Evolutionary conservation across 2,113 vertebrate species (phyloP).

Genomic region (Neolamprologus longior): DNA sequence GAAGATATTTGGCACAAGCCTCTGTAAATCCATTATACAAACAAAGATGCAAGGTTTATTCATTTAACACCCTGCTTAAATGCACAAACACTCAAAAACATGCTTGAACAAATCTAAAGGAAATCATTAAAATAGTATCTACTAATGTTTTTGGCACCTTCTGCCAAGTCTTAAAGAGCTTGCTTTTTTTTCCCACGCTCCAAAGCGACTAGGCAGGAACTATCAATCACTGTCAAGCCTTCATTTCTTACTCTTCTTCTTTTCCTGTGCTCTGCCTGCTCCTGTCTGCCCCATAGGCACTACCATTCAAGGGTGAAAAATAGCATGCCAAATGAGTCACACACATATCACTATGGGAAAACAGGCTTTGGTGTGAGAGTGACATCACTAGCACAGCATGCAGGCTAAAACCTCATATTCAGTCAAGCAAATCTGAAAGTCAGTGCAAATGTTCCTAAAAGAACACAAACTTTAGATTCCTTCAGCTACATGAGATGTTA

Average conservation of each 20-base stretch:
- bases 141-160: slow-evolving; percentile 7
- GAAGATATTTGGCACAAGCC: not conserved
- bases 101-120: not conserved
- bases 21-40: not conserved
- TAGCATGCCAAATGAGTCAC: not conserved
- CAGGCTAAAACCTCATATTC: not conserved
- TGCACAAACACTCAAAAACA: not conserved
- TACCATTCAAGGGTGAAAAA: slow-evolving; percentile 3
- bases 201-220: not conserved
- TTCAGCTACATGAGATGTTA: not conserved
- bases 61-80: not conserved
- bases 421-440: not conserved
- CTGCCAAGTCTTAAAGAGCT: not conserved
- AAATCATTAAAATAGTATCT: slow-evolving; percentile 21
- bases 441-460: not conserved
- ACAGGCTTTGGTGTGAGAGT: not conserved
- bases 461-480: not conserved
- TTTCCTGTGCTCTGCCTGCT: slow-evolving; percentile 18
- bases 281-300: slow-evolving; percentile 48
- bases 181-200: slow-evolving; percentile 45
- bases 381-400: not conserved
- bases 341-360: not conserved
- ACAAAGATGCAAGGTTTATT: not conserved
- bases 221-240: slow-evolving; percentile 45
- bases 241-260: slow-evolving; percentile 13